Evolutionary conservation across 2,888 invertebrate species (phyloP), one percentile per base, ranked within the genome.

Genomic region (Camptogramma bilineatum): DNA sequence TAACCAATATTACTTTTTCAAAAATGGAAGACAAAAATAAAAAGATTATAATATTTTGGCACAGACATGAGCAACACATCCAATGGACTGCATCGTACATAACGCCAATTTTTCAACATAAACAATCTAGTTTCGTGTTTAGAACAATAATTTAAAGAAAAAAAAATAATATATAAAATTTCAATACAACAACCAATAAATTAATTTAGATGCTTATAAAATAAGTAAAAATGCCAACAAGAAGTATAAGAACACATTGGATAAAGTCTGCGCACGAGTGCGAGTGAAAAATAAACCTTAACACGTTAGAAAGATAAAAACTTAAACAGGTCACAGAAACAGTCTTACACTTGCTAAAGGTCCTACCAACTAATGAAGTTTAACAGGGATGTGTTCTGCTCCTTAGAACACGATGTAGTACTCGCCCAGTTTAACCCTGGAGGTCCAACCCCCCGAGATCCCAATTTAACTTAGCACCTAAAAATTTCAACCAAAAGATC

Each of bases 291-390:
- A 77, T 75, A 80, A 80, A 75, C 81, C 87, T 85, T 87, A 90
- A 90, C 89, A 84, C 82, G 84, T 86, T 87, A 88, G 88, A 89
- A 86, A 89, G 88, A 89, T 89, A 90, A 88, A 90, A 91, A 90
- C 88, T 84, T 87, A 91, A 93, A 93, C 93, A 93, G 93, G 93
- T 93, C 93, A 93, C 93, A 91, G 91, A 91, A 88, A 93, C 93
- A 93, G 93, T 93, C 93, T 93, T 93, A 93, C 86, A 78, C 91
- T 90, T 91, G 90, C 93, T 93, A 93, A n/a, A 90, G 85, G 83
- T 88, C 91, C 90, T 93, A 56, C n/a, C 0, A 92, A 90, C 90
- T 93, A 92, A 85, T 85, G 86, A 86, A 89, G 90, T 88, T 84
- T 71, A 83, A 90, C 93, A 93, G 93, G 93, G 93, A 93, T 93